These are phyloP conservation scores for Terebella lapidaria DNA, from an alignment of 2,888 invertebrate genomes.

Conservation along the genomic window DNA sequence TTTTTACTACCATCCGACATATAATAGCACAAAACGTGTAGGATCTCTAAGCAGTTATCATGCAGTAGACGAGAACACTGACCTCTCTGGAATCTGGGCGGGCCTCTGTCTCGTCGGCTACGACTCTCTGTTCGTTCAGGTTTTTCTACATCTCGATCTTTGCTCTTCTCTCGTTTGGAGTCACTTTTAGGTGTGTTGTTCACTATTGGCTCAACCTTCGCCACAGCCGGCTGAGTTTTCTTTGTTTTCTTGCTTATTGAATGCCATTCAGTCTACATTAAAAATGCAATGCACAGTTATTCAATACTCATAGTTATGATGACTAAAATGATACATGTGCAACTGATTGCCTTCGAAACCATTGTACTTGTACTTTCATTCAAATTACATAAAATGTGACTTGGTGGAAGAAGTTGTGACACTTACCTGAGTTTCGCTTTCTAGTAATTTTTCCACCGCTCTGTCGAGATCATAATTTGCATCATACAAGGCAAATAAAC, in stretches of 20 bases:
- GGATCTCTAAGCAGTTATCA: no score
- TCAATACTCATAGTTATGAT: no score
- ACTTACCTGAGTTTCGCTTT: constrained; percentile 46
- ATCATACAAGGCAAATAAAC: constrained; percentile 86
- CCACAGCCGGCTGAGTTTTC: not conserved
- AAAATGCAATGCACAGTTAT: not conserved
- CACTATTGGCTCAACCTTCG: constrained; percentile 2
- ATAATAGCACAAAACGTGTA: no score
- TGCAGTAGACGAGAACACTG: no score
- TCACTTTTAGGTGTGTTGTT: constrained; percentile 1
- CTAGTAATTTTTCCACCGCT: constrained; percentile 76
- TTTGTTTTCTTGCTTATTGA: not conserved
- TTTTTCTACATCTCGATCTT: constrained; percentile 80
- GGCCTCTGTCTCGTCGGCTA: constrained; percentile 3
- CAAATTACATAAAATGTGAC: no score
- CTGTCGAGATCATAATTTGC: constrained; percentile 81
- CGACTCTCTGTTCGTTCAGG: constrained; percentile 58
- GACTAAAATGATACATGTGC: no score
- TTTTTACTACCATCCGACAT: no score
- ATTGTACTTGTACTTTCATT: no score
- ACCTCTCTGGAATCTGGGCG: constrained; percentile 10
- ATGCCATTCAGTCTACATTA: constrained; percentile 8
- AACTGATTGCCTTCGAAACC: no score
- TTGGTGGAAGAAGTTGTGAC: no score
- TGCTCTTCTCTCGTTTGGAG: constrained; percentile 6